Percentiles rank a stretch among this genome's conserved stretches.
phyloP scores from a whole-genome alignment of 2,797 vertebrate genomes.

The Cirrhinus molitorella region DNA sequence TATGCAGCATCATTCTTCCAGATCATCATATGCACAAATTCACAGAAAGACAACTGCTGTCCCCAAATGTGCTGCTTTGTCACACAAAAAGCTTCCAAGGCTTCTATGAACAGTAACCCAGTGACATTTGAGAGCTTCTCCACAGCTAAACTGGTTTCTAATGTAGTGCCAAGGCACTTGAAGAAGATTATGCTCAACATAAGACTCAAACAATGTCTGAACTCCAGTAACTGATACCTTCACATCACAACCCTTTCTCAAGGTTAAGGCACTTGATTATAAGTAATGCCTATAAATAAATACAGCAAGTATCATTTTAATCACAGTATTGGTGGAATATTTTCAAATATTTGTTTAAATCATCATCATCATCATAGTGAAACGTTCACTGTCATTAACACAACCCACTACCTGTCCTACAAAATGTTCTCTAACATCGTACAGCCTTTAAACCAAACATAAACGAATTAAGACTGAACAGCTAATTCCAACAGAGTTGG shows the following conservation, averaged over 20 bases:
- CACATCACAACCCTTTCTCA: conserved; percentile 62
- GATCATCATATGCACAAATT: not conserved
- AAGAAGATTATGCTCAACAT: conserved; percentile 69
- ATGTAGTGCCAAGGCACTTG: conserved; percentile 73
- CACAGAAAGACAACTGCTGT: conserved; percentile 70
- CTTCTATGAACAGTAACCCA: conserved; percentile 72
- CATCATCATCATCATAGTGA: not conserved
- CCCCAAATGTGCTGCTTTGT: conserved; percentile 71
- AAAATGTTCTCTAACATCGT: not conserved
- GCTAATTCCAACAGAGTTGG: not conserved
- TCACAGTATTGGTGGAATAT: conserved; percentile 18
- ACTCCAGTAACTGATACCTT: conserved; percentile 64
- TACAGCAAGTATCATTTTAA: conserved; percentile 48
- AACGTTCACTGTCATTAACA: not conserved
- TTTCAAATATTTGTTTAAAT: conserved; percentile 30
- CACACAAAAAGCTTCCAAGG: conserved; percentile 73
- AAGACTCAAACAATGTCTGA: conserved; percentile 74
- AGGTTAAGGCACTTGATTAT: conserved; percentile 58
- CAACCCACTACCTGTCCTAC: not conserved
- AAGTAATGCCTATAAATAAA: conserved; percentile 51
- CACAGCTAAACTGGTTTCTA: conserved; percentile 72
- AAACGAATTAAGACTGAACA: not conserved
- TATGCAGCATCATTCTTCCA: not conserved
- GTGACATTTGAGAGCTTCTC: conserved; percentile 78
- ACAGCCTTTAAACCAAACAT: not conserved